Evolutionary conservation across 2,888 invertebrate genomes (phyloP), one percentile per base, ranked within the genome.

Genomic region (Agrotis exclamationis): DNA sequence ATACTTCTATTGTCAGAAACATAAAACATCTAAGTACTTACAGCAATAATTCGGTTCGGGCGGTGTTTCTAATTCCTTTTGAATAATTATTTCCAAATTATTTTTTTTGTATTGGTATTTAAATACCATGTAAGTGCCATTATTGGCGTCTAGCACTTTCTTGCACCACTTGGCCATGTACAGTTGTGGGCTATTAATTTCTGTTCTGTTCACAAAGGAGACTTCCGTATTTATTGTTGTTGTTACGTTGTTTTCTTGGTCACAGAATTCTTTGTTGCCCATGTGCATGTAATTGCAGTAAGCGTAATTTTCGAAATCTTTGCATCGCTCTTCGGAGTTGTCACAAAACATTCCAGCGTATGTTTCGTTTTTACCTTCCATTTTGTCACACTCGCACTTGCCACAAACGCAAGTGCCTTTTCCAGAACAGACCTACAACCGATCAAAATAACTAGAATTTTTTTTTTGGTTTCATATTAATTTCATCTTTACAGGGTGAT

Each of bases 331-430:
- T 3, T 96, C 96, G 0, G 97, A 98, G 63, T 97, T 97, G 79
- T 98, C 98, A 89, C 98, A 98, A 79, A 96, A 98, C 53, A 90
- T 90, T 13, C 97, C 97, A 0, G 95, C 95, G 81, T 97, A 97
- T 16, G 91, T 92, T 59, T 95, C 90, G 11, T 93, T 93, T 70
- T 93, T 91, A 4, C 86, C 91, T 48, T 91, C 54, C 20, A 81
- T 50, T 63, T 72, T 87, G 28, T 95, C 87, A 87, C 98, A 98
- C 16, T 94, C 89, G 86, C 98, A 98, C 65, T 90, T 91, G 11
- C 98, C 98, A 90, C 98, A 98, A 11, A 92, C 91, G 89, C 98
- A 98, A 18, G 90, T 89, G 0, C 98, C 99, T 78, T 97, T 89
- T 13, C 93, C 94, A 2, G 94, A 94, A 82, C 95, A 95, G 7